These are phyloP conservation scores for Magallana gigas DNA, from an alignment of 1,140 invertebrate genomes.

Conservation along the genomic window DNA sequence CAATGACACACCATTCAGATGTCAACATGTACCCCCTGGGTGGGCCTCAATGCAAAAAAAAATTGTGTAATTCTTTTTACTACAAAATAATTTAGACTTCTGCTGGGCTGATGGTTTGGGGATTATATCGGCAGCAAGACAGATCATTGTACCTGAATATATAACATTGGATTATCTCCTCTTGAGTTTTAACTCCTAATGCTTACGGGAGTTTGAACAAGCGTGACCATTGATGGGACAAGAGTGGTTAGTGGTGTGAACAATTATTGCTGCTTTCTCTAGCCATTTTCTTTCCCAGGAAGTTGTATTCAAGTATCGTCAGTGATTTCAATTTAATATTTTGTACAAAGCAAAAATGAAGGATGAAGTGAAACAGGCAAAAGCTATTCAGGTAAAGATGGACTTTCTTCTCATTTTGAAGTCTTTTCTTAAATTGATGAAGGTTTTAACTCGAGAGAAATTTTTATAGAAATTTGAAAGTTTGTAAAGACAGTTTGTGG, in stretches of 20 bases:
- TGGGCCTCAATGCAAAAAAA: background rate
- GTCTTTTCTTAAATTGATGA: no score
- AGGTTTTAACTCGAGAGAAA: no score
- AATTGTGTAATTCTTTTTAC: background rate
- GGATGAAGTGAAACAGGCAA: background rate
- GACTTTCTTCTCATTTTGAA: background rate
- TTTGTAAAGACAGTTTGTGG: no score
- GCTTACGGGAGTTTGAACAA: background rate
- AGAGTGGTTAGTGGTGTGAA: background rate
- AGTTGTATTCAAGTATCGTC: background rate
- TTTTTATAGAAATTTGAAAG: no score
- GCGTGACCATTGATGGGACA: conserved; percentile 10
- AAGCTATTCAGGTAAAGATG: background rate
- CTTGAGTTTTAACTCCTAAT: background rate
- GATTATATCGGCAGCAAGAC: background rate
- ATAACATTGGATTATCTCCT: conserved; percentile 15
- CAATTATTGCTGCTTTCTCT: background rate
- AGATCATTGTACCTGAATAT: background rate
- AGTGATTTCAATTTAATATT: background rate
- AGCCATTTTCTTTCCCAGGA: background rate
- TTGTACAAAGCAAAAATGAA: background rate
- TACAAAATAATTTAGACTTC: background rate
- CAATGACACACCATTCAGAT: background rate
- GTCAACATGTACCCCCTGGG: background rate
- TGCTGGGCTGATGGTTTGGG: background rate